Evolutionary conservation across 1,140 invertebrate genomes (phyloP), one percentile per base, ranked within the genome.

Genomic region (Lethrus apterus): DNA sequence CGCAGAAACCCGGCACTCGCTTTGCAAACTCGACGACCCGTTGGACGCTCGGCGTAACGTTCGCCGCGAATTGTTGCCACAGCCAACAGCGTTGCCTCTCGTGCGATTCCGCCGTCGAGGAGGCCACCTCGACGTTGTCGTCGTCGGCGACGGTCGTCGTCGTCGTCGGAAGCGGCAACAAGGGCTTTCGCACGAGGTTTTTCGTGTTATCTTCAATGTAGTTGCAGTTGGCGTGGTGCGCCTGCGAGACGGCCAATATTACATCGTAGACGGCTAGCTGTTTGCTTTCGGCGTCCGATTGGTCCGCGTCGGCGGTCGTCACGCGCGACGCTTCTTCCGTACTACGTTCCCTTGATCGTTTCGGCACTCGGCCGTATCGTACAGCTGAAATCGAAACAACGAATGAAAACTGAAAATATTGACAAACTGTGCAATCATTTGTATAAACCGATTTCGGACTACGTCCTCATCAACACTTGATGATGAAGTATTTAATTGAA

Each of bases 21-120:
- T 95, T 96, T 14, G 90, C 90, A 65, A 94, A 94, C 64, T 94
- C 91, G 4, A 96, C 92, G 52, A 94, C 85, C 65, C 86, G 81
- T 59, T 93, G 89, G 9, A 95, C 89, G 30, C 82, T 83, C 1
- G 89, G 89, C 2, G 88, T 88, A 47, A 90, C 79, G 36, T 82
- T 80, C 14, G 76, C 69, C 10, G 86, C 84, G 52, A 89, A 78
- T 54, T 86, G 83, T 64, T 85, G 81, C 83, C 83, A 86, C 40
- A 85, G 68, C 72, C 78, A 84, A 54, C 82, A 77, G 48, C 81
- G 75, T 54, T 84, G 79, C 52, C 74, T 72, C 60, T 83, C 80
- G 33, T 80, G 67, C 17, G 74, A 75, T 50, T 82, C 79, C 7
- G 78, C 74, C 18, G 80, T 80, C 20, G 81, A 81, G 24, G 79